Evolutionary conservation across 2,113 vertebrate species (phyloP).

Genomic region (Sphaerodactylus townsendi): DNA sequence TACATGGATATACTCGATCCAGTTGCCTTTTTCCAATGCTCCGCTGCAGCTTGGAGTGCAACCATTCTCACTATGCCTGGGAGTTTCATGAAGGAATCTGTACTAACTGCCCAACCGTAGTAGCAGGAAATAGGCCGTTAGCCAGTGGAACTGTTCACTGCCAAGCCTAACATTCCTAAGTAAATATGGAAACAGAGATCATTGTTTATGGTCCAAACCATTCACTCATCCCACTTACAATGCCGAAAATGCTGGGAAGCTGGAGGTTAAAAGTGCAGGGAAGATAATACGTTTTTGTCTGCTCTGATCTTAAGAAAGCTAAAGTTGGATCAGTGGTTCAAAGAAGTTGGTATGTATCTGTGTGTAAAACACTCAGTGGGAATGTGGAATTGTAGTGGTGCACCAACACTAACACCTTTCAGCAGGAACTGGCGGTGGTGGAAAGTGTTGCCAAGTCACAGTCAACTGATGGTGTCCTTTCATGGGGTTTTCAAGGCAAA

Average conservation of each 20-base stretch:
- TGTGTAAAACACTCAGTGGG: neutral
- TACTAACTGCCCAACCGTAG: constrained; percentile 59
- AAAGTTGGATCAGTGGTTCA: constrained; percentile 29
- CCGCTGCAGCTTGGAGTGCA: neutral
- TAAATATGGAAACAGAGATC: constrained; percentile 64
- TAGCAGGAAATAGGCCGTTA: constrained; percentile 70
- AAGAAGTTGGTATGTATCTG: neutral
- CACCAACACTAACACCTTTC: no score
- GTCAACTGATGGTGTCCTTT: no score
- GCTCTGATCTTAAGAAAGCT: constrained; percentile 18
- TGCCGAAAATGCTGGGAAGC: constrained; percentile 26
- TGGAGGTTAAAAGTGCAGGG: constrained; percentile 28
- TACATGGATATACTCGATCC: neutral
- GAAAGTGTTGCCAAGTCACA: no score
- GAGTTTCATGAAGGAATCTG: constrained; percentile 22
- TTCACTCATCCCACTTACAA: constrained; percentile 45
- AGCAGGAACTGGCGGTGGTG: no score
- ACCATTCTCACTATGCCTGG: constrained; percentile 5
- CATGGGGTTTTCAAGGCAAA: no score
- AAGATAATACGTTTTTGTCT: constrained; percentile 43
- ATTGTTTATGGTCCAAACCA: constrained; percentile 66
- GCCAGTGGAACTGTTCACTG: constrained; percentile 65
- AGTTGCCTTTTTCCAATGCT: neutral
- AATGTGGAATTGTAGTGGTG: neutral
- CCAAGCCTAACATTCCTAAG: constrained; percentile 75